phyloP scores from a whole-genome alignment of 2,888 invertebrate species.

The Pandemis heparana region DNA sequence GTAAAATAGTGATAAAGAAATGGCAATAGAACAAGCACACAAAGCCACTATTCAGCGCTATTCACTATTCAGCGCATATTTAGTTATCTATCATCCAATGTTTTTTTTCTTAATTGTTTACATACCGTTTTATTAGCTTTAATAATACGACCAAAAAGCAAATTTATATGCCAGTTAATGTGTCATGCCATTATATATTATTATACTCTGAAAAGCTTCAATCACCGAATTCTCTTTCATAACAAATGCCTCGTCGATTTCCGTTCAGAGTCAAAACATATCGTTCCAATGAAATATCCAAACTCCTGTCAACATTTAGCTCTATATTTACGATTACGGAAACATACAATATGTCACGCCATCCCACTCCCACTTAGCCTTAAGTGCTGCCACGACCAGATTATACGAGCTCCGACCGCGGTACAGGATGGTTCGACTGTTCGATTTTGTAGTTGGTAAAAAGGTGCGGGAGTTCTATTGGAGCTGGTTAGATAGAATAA shows the following conservation, averaged over 20 bases:
- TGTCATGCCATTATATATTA: too few relatives aligned
- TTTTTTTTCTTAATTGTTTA: too few relatives aligned
- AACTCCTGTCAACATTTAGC: slow-evolving; percentile 53
- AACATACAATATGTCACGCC: slow-evolving; percentile 64
- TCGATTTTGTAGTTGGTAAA: slow-evolving; percentile 46
- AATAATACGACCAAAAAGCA: too few relatives aligned
- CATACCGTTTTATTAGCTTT: too few relatives aligned
- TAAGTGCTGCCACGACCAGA: slow-evolving; percentile 48
- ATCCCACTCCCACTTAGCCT: slow-evolving; percentile 52
- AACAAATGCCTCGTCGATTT: slow-evolving; percentile 30
- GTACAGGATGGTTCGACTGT: slow-evolving; percentile 16
- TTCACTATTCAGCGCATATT: too few relatives aligned
- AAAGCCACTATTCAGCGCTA: too few relatives aligned
- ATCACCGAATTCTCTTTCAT: background rate
- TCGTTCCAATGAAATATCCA: slow-evolving; percentile 27
- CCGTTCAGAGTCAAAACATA: slow-evolving; percentile 8
- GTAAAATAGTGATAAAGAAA: too few relatives aligned
- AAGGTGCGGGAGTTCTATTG: slow-evolving; percentile 52
- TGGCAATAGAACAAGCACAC: too few relatives aligned
- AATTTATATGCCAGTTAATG: too few relatives aligned
- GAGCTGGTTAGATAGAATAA: slow-evolving; percentile 52
- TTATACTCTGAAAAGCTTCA: background rate
- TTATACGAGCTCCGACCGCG: slow-evolving; percentile 50
- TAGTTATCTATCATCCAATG: too few relatives aligned
- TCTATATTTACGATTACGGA: slow-evolving; percentile 64